Evolutionary conservation across 2,888 invertebrate species (phyloP).

Genomic region (Palloptera scutellata): DNA sequence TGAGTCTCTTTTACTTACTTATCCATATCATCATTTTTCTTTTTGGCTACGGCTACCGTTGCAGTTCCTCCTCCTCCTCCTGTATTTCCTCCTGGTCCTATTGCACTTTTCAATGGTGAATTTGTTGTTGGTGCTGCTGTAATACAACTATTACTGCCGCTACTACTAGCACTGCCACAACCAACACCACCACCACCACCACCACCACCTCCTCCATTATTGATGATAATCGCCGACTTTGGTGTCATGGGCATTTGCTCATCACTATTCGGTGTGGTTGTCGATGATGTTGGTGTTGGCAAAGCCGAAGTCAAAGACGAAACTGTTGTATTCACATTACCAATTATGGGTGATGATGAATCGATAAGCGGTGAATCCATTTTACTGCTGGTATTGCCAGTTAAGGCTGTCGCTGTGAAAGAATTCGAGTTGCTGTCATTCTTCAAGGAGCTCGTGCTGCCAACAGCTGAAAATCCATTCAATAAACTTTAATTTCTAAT

Average conservation of each 20-base stretch:
- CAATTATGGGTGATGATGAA: conserved; percentile 59
- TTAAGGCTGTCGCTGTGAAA: not conserved
- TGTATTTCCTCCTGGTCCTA: too few species aligned
- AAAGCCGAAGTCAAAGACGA: conserved; percentile 58
- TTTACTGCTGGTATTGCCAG: conserved; percentile 30
- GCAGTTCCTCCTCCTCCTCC: too few species aligned
- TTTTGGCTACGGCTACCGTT: conserved; percentile 63
- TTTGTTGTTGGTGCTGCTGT: conserved; percentile 45
- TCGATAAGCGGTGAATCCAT: conserved; percentile 44
- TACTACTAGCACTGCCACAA: conserved; percentile 28
- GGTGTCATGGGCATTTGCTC: conserved; percentile 69
- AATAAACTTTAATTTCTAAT: not conserved
- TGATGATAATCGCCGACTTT: conserved; percentile 60
- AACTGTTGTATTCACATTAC: conserved; percentile 59
- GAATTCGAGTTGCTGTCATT: conserved; percentile 10
- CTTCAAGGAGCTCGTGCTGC: conserved; percentile 1
- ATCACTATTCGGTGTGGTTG: conserved; percentile 59
- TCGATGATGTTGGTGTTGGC: conserved; percentile 62
- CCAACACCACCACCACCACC: conserved; percentile 25
- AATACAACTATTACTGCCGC: conserved; percentile 18
- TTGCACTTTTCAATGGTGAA: conserved; percentile 48
- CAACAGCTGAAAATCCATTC: conserved; percentile 17
- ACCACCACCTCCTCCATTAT: conserved; percentile 25
- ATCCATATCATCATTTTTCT: conserved; percentile 78
- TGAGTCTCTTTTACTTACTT: too few species aligned